A percentile compares a stretch with the other conserved stretches of the same genome.
phyloP scores from a whole-genome alignment of 2,797 vertebrate genomes.

The Halcyon leucocephala region DNA sequence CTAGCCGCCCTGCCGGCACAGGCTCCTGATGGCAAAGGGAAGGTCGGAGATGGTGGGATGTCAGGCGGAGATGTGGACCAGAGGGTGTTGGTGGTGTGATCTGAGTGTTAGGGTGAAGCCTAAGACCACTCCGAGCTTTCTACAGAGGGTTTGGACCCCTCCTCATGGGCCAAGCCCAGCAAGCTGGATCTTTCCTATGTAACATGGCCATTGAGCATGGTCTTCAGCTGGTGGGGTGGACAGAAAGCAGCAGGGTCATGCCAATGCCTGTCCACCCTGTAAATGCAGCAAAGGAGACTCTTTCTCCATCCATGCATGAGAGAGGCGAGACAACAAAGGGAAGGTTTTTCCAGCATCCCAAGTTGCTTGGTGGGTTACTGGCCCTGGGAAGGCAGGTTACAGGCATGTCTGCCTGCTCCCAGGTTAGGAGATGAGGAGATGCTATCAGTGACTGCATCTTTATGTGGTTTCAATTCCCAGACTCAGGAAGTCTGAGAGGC shows the following conservation, averaged over 20 bases:
- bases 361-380: neutral
- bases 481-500: neutral
- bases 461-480: neutral
- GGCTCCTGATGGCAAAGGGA: neutral
- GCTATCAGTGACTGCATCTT: neutral
- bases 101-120: neutral
- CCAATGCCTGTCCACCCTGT: neutral
- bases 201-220: accelerated
- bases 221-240: neutral
- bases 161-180: neutral
- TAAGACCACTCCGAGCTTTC: neutral
- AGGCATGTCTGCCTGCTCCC: neutral
- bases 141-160: neutral
- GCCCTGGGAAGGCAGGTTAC: neutral
- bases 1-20: neutral
- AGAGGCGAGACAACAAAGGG: neutral
- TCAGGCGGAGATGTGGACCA: neutral
- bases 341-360: neutral
- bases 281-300: neutral
- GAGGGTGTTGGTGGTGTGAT: neutral
- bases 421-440: neutral
- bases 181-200: neutral
- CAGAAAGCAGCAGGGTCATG: neutral
- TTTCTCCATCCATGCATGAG: neutral
- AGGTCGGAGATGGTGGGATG: neutral